Base-by-base conservation (phyloP, 2,797 vertebrate species). In the Amazona finschi region DNA sequence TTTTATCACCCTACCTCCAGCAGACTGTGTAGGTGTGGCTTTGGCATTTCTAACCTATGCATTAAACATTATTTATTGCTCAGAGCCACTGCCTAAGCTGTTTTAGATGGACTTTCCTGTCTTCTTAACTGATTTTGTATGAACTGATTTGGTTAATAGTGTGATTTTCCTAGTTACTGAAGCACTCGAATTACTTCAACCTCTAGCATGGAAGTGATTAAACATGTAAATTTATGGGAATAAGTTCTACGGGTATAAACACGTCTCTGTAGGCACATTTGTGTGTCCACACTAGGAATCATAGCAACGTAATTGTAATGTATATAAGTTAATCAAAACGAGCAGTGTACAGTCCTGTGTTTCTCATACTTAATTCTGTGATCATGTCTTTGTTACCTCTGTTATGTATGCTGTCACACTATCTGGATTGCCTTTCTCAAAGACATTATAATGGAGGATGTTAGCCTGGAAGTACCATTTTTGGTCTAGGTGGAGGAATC, bases 91-190 rank as follows among this genome's bases (percentile, higher is more conserved):
- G 55, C 72, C 67, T 94, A 53, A 81, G 79, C 20, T 88, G 55
- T 73, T 86, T 80, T 41, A 91, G 62, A 87, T 95, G 93, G 94
- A 94, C 94, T 95, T 95, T 95, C 93, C 91, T 72, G 94, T 96
- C 85, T 41, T 94, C 64, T 46, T 85, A 87, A 85, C 77, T 90
- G 95, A 91, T 88, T 96, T 85, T 95, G 27, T 92, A 67, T 73
- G 62, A 73, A 27, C 67, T 93, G 71, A 82, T 91, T 94, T 96
- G 94, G 60, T 87, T 96, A 94, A 88, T 88, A 60, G 44, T 76
- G 80, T 90, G 58, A 96, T 91, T 94, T 94, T 93, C 82, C 72
- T 85, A 66, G 83, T 86, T 82, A 57, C 82, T 70, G 76, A 81
- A 81, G 47, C 66, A 31, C 89, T 78, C 89, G 47, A 95, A 93